Conservation (phyloP, 2,888 invertebrate genomes). For the Autographa gamma region DNA sequence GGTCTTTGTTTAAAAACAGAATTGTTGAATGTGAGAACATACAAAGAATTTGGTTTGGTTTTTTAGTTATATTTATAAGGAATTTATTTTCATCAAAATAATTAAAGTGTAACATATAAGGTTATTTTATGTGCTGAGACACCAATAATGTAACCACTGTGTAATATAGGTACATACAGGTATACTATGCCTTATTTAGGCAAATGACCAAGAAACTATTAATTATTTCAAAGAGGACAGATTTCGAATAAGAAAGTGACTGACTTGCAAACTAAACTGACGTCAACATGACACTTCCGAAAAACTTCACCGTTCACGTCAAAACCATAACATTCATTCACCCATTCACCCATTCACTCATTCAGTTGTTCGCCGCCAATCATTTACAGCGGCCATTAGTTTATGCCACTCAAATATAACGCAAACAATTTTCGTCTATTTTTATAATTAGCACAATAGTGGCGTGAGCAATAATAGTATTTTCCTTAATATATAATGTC, state of each 20-base stretch:
- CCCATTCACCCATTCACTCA: not conserved
- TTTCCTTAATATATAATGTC: constrained; percentile 31
- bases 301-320: not conserved
- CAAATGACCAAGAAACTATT: not conserved
- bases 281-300: not conserved
- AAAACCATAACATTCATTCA: not conserved
- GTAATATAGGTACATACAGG: not conserved
- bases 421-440: constrained; percentile 39
- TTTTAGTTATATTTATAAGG: not conserved
- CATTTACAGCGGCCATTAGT: constrained; percentile 12
- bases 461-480: constrained; percentile 35
- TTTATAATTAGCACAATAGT: constrained; percentile 42
- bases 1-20: not conserved
- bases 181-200: not conserved
- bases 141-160: too few species aligned
- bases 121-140: too few species aligned
- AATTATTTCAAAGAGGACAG: not conserved
- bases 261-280: not conserved
- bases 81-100: not conserved
- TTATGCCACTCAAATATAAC: constrained; percentile 18
- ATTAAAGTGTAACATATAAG: not conserved
- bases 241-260: not conserved
- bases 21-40: not conserved
- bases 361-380: not conserved
- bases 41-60: not conserved